Evolutionary conservation across 1,140 invertebrate genomes (phyloP).

Genomic region (Ostrea denselamellosa): DNA sequence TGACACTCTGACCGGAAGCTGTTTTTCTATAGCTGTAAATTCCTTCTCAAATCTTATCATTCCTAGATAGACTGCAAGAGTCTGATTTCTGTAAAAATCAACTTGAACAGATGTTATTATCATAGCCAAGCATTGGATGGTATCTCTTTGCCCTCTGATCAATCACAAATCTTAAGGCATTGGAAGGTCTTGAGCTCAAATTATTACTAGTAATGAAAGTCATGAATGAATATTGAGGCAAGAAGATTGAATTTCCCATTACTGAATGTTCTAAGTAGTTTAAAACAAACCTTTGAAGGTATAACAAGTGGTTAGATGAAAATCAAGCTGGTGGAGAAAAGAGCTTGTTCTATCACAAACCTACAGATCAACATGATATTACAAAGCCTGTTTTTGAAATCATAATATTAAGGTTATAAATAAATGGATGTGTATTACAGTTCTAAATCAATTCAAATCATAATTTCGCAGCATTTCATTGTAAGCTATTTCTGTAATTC

Average conservation of each 20-base stretch:
- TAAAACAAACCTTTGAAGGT: not conserved
- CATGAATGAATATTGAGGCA: not conserved
- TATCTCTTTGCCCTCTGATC: not conserved
- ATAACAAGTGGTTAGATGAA: not conserved
- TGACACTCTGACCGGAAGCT: conserved; percentile 31
- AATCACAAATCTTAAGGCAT: not conserved
- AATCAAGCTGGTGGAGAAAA: not conserved
- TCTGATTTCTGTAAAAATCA: conserved; percentile 31
- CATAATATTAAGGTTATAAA: not conserved
- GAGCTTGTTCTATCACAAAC: not conserved
- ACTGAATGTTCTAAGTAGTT: not conserved
- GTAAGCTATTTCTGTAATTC: not conserved
- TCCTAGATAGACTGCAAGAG: conserved; percentile 11
- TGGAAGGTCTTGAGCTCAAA: not conserved
- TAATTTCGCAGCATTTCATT: too few species aligned
- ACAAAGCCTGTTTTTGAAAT: not conserved
- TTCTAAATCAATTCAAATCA: not conserved
- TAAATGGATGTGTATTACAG: not conserved
- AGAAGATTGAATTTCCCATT: not conserved
- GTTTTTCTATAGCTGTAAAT: not conserved
- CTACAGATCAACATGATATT: not conserved
- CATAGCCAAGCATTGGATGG: not conserved
- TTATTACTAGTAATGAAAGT: conserved; percentile 20
- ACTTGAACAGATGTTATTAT: conserved; percentile 26
- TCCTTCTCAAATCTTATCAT: conserved; percentile 5